These are phyloP conservation scores for Asarcornis scutulata DNA, from an alignment of 2,113 vertebrate species.

Conservation along the genomic window DNA sequence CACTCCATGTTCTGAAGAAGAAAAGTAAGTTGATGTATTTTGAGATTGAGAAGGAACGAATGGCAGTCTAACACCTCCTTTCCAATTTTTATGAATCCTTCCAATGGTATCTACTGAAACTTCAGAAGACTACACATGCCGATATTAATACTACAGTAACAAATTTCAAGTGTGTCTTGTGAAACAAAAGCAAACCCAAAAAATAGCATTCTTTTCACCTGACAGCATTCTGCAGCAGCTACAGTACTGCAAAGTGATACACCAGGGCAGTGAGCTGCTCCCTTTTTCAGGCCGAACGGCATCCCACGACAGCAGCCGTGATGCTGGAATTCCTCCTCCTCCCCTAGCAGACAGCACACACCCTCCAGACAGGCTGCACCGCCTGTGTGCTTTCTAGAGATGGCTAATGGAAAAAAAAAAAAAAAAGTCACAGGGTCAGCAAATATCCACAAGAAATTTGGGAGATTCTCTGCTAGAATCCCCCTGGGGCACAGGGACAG, in stretches of 20 bases:
- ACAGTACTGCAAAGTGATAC: slow-evolving; percentile 27
- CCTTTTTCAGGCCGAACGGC: not conserved
- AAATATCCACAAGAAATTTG: not conserved
- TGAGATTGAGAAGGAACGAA: not conserved
- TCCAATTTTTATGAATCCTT: not conserved
- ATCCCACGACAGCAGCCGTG: not conserved
- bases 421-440: not conserved
- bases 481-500: slow-evolving; percentile 7
- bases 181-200: not conserved
- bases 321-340: not conserved
- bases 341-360: not conserved
- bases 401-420: not conserved
- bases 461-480: not conserved
- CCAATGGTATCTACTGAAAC: not conserved
- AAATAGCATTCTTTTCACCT: not conserved
- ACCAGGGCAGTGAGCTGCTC: not conserved
- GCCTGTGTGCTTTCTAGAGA: not conserved
- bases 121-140: not conserved
- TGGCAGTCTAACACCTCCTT: not conserved
- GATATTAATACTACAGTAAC: not conserved
- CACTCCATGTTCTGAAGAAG: not conserved
- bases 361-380: not conserved
- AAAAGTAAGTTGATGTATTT: not conserved
- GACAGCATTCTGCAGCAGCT: not conserved
- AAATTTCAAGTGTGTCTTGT: not conserved